Base-by-base conservation (phyloP, 2,113 vertebrate species). In the Brevimyrus niger region DNA sequence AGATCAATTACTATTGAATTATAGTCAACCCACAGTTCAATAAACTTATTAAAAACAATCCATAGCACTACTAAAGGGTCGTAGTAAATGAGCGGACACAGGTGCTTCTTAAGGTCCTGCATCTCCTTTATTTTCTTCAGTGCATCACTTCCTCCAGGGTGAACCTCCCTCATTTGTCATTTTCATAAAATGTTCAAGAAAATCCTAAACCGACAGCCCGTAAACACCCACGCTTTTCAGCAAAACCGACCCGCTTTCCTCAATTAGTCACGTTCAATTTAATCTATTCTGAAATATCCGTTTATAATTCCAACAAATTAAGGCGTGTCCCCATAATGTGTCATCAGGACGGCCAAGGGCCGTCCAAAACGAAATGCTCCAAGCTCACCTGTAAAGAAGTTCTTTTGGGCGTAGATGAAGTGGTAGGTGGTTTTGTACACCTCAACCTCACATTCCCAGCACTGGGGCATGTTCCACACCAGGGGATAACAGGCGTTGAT, bases 371-470 rank as follows among this genome's bases (percentile, higher is more conserved):
- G 9, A 4, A 38, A n/a, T 3, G 19, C 46, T 55, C 51, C 35
- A 38, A 3, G 27, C 76, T 96, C 95, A 99, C 98, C 98, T 91
- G 98, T 96, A 93, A 99, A 99, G 94, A 99, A 99, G 95, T 97
- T 98, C 93, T 99, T 99, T 94, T 99, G 98, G 89, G 98, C 98
- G 90, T 98, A 99, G 92, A 99, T 99, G 92, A 99, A 99, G 92
- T 99, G 97, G 91, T 99, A 99, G 0, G 98, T 99, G 89, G 98
- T 98, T 93, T 99, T 99, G 94, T 99, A 99, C 85, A 99, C 98
- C 91, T 99, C 98, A 1, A 99, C 95, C 93, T 99, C 98, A 35
- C 98, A 99, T 88, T 99, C 98, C 98, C 98, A 99, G 0, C 96
- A 97, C 95, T 99, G 98, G 2, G 98, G 97, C 98, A 99, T 99